Evolutionary conservation across 2,888 invertebrate genomes (phyloP).

Genomic region (Caenorhabditis wallacei): DNA sequence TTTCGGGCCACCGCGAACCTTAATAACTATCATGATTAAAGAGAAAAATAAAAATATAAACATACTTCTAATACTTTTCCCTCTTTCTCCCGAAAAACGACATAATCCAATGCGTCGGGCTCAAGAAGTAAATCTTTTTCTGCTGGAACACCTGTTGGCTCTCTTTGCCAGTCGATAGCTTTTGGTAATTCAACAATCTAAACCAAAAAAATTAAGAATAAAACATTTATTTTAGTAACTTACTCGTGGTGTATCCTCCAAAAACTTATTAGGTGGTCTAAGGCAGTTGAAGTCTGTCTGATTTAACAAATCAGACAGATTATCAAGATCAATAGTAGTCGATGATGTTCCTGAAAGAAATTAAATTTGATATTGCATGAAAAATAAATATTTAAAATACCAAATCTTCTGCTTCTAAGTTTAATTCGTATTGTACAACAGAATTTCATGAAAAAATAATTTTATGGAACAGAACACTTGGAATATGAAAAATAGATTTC

Average conservation of each 20-base stretch:
- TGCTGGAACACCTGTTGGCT: constrained; percentile 25
- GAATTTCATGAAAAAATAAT: constrained; percentile 24
- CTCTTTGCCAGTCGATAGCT: constrained; percentile 66
- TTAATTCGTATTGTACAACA: constrained; percentile 42
- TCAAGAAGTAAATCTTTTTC: constrained; percentile 64
- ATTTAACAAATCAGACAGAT: constrained; percentile 63
- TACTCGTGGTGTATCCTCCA: constrained; percentile 59
- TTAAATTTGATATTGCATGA: neutral
- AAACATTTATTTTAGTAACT: too few species aligned
- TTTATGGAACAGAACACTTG: neutral
- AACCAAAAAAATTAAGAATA: too few species aligned
- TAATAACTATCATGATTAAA: neutral
- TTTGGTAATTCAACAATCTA: constrained; percentile 52
- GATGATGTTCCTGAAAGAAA: constrained; percentile 56
- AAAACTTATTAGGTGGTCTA: constrained; percentile 48
- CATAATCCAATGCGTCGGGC: constrained; percentile 77
- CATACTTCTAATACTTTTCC: constrained; percentile 71
- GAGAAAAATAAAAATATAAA: neutral
- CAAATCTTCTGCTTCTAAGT: constrained; percentile 12
- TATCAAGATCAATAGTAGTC: constrained; percentile 65
- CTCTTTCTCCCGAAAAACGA: constrained; percentile 75
- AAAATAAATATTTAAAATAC: neutral
- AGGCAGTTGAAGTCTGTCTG: constrained; percentile 65
- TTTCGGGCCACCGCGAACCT: constrained; percentile 93
- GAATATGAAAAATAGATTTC: constrained; percentile 6